Base-by-base conservation (phyloP, 1,140 invertebrate genomes). In the Chironomus tepperi region DNA sequence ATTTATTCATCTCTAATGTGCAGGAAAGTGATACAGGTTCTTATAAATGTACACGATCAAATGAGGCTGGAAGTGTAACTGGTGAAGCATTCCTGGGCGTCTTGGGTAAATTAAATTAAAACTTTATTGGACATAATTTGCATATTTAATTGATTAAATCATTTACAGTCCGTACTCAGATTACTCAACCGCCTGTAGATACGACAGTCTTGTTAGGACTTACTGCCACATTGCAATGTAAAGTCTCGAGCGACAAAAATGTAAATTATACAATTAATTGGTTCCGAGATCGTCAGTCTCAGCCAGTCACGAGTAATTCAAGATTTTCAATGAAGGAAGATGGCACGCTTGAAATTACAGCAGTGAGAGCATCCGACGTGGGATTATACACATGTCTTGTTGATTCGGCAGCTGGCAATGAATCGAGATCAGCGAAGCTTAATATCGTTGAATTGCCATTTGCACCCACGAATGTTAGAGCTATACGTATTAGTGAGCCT, bases 401-500 rank as follows among this genome's bases (percentile, higher is more conserved):
- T 16, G 84, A 83, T 18, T 98, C 96, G 18, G 87, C 91, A 21
- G 96, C 93, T 57, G 96, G 96, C 42, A 97, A 97, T 81, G 96
- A 98, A 82, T 94, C 92, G 2, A 87, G 95, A 15, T 87, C 88
- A 19, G 95, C 96, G 0, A 84, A 89, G 67, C 85, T 97, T 18
- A 91, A 91, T 79, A 93, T 97, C 77, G 95, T 97, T 76, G 97
- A 99, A 83, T 84, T 98, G 74, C 98, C 97, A 0, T 95, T 94
- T 80, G 88, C 94, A 19, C 97, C 97, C 0, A 92, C 90, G 42
- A 93, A 94, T 79, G 92, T 96, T 1, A 85, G 88, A 77, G 96
- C 95, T 0, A 81, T 84, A 72, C 85, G 94, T 15, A 80, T 89
- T 80, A 80, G 87, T 76, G 77, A 85, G 24, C 78, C 86, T 72